Conservation (phyloP, 2,797 vertebrate species). For the Pampus argenteus region DNA sequence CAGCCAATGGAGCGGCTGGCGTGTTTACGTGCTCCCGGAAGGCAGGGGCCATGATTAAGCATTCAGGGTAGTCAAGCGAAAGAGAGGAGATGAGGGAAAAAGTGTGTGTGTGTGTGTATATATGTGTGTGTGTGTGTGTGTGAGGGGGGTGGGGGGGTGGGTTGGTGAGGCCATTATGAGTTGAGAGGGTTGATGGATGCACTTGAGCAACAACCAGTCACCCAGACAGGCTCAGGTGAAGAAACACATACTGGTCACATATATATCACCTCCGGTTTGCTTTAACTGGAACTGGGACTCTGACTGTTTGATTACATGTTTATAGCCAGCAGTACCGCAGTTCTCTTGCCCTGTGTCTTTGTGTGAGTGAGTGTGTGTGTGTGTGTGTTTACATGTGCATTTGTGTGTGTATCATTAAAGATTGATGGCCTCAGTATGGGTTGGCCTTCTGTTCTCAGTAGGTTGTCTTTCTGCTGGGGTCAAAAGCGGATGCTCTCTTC, state of each 20-base stretch:
- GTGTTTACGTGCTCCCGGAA: conserved; percentile 80
- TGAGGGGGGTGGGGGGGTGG: conserved; percentile 19
- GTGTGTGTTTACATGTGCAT: neutral
- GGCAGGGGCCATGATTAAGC: conserved; percentile 77
- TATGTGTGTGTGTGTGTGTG: too few relatives aligned
- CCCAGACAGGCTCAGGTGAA: conserved; percentile 66
- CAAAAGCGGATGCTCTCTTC: conserved; percentile 27
- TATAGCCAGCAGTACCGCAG: neutral
- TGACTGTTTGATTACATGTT: conserved; percentile 1
- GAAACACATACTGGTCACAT: conserved; percentile 33
- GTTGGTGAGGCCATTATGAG: conserved; percentile 74
- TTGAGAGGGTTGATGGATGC: conserved; percentile 71
- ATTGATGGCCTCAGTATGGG: conserved; percentile 57
- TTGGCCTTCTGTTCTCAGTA: conserved; percentile 56
- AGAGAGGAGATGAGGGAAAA: conserved; percentile 56
- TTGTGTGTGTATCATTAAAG: conserved; percentile 58
- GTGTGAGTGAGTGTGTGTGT: conserved; percentile 5
- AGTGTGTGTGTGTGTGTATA: neutral
- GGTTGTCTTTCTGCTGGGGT: conserved; percentile 43
- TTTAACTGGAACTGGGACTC: conserved; percentile 8
- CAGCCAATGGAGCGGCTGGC: conserved; percentile 73
- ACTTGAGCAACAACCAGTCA: conserved; percentile 56
- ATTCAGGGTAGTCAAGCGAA: conserved; percentile 82
- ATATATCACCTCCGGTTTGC: conserved; percentile 33
- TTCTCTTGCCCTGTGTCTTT: neutral